phyloP scores from a whole-genome alignment of 2,113 vertebrate species.

The Hystrix cristata region DNA sequence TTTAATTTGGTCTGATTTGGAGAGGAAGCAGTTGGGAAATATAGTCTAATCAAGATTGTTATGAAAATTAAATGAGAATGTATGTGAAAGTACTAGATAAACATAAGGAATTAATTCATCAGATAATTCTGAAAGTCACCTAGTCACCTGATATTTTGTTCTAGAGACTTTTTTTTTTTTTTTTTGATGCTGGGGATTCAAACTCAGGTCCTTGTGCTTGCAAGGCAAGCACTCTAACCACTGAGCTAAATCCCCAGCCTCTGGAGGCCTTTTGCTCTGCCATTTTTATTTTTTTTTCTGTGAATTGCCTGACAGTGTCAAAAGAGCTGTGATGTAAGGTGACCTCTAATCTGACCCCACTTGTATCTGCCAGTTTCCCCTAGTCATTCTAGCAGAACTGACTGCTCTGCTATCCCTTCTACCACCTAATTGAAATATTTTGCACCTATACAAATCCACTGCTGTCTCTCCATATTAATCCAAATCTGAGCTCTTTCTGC shows the following conservation, averaged over 20 bases:
- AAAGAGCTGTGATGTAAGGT: neutral
- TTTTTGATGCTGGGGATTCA: no score
- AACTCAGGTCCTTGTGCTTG: no score
- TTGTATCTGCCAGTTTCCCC: neutral
- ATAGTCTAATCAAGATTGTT: neutral
- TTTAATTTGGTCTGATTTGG: constrained; percentile 44
- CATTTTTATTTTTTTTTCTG: neutral
- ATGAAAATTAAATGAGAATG: constrained; percentile 39
- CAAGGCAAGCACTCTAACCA: no score
- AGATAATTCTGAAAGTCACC: constrained; percentile 3
- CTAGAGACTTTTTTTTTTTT: neutral
- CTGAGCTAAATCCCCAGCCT: neutral
- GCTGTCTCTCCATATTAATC: neutral
- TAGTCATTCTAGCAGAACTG: neutral
- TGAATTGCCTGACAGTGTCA: neutral
- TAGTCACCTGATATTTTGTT: neutral
- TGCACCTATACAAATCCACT: neutral
- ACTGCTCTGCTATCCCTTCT: neutral
- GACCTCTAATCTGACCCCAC: neutral
- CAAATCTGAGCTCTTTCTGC: neutral
- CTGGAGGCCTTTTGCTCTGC: neutral
- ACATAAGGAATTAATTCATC: neutral
- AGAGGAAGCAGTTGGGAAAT: constrained; percentile 43
- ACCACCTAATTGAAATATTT: neutral
- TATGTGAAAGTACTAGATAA: neutral